Base-by-base conservation (phyloP, 2,797 vertebrate species). In the Rhynchotus rufescens region DNA sequence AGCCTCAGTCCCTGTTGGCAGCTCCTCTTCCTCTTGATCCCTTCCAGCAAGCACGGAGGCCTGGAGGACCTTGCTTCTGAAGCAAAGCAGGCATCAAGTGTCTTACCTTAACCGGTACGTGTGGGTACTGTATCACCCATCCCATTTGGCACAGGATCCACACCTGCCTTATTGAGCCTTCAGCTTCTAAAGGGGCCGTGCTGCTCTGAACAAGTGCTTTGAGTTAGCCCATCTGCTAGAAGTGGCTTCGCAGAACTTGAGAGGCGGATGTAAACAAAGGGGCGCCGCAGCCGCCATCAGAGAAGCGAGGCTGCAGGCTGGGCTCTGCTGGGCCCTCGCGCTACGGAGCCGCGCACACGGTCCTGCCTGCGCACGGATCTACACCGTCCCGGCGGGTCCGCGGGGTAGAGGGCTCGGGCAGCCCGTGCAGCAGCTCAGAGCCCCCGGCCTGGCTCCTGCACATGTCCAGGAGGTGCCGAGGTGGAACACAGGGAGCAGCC, bases 251-350 rank as follows among this genome's bases (percentile, higher is more conserved):
- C 11, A 56, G 56, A 75, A n/a, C 51, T 7, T 21, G 12, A 75
- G 66, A 54, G 89, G 10, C 4, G 42, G 75, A 42, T 17, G 62
- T 0, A 3, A 84, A 30, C 36, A 36, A 36, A 36, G 36, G 36
- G 42, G 91, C 57, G 45, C 86, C 78, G 67, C 61, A 78, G 34
- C 73, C 81, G 76, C 25, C 66, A 86, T 52, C 52, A 52, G 22
- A 72, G 91, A 88, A 84, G 91, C 68, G 89, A 91, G 92, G 91
- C 85, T 6, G 79, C 36, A 90, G 66, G 40, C 4, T 36, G 62
- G 82, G 47, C 93, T 91, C 73, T 91, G 84, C 79, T 85, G 72
- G 84, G 80, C 66, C 45, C 54, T 66, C 42, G 42, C 15, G 42
- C 42, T 32, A 22, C 34, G 56, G 44, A 49, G 21, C 17, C 17